Percentiles rank a stretch among this genome's conserved stretches.
These are phyloP conservation scores for Drosophila mayaguana DNA, from an alignment of 2,888 invertebrate genomes.

Conservation along the genomic window DNA sequence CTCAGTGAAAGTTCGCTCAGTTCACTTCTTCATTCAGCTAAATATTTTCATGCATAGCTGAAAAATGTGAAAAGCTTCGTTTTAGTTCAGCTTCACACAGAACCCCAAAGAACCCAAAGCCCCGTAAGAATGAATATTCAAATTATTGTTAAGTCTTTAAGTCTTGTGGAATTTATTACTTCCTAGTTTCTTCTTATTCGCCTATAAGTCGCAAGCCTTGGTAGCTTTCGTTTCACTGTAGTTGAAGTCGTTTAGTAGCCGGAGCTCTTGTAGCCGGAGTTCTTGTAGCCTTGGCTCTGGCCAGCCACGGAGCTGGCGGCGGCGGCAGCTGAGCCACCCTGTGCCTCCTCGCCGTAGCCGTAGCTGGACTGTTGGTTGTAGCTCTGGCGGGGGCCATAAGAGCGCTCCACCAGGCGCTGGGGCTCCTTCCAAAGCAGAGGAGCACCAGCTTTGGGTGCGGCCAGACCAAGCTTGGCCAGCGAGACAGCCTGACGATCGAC, in stretches of 20 bases:
- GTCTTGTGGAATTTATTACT: conserved; percentile 43
- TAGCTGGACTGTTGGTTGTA: conserved; percentile 39
- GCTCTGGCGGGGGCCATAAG: conserved; percentile 43
- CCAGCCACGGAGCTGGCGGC: conserved; percentile 67
- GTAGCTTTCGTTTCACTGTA: conserved; percentile 42
- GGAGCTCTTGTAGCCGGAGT: conserved; percentile 27
- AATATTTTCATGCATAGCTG: too few relatives aligned
- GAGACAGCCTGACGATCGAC: conserved; percentile 63
- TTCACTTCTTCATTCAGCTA: not conserved
- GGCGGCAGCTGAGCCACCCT: conserved; percentile 69
- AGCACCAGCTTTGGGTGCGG: conserved; percentile 59
- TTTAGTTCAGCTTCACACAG: not conserved
- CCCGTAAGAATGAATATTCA: conserved; percentile 11
- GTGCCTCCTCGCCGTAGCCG: conserved; percentile 46
- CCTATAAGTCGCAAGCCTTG: conserved; percentile 20
- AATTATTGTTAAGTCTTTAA: conserved; percentile 5
- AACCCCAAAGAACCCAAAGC: not conserved
- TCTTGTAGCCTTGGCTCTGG: conserved; percentile 18
- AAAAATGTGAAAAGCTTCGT: not conserved
- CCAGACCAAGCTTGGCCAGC: conserved; percentile 65
- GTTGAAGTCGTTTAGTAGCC: conserved; percentile 38
- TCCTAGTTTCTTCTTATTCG: conserved; percentile 37
- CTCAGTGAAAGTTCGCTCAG: not conserved
- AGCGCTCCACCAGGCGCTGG: conserved; percentile 25
- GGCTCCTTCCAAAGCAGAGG: conserved; percentile 55